Conservation (phyloP, 2,888 invertebrate genomes). For the Eustalomyia histrio region DNA sequence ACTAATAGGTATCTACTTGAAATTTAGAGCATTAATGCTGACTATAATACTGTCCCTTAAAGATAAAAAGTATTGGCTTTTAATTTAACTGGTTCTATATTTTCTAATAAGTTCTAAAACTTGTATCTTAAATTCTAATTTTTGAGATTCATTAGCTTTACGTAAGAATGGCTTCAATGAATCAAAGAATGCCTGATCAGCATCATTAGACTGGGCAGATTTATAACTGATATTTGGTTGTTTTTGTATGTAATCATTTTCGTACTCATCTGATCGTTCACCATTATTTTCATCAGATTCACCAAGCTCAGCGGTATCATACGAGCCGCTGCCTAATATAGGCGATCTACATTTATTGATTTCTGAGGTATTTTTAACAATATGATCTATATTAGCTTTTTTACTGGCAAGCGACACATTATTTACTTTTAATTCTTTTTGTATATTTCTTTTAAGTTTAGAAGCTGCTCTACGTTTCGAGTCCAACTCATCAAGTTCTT, state of each 20-base stretch:
- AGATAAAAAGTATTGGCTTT: too few species aligned
- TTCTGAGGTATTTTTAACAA: background rate
- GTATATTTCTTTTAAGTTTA: background rate
- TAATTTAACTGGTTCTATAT: background rate
- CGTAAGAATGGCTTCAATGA: slow-evolving; percentile 72
- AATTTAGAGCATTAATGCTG: too few species aligned
- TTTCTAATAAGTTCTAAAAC: background rate
- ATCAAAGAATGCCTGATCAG: slow-evolving; percentile 73
- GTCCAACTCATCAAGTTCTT: background rate
- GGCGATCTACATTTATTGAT: background rate
- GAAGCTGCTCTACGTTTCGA: background rate
- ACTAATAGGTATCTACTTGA: too few species aligned
- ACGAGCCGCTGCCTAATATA: too few species aligned
- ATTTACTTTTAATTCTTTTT: background rate
- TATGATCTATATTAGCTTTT: background rate
- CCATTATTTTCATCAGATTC: too few species aligned
- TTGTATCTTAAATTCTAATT: slow-evolving; percentile 68
- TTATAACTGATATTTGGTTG: background rate
- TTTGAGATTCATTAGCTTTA: slow-evolving; percentile 69
- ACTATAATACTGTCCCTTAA: too few species aligned
- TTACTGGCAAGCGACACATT: background rate
- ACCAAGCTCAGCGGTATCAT: too few species aligned
- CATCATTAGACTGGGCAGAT: slow-evolving; percentile 40
- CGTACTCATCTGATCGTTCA: too few species aligned
- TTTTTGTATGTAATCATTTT: background rate